Conservation (phyloP, 2,797 vertebrate species). For the Falco columbarius region DNA sequence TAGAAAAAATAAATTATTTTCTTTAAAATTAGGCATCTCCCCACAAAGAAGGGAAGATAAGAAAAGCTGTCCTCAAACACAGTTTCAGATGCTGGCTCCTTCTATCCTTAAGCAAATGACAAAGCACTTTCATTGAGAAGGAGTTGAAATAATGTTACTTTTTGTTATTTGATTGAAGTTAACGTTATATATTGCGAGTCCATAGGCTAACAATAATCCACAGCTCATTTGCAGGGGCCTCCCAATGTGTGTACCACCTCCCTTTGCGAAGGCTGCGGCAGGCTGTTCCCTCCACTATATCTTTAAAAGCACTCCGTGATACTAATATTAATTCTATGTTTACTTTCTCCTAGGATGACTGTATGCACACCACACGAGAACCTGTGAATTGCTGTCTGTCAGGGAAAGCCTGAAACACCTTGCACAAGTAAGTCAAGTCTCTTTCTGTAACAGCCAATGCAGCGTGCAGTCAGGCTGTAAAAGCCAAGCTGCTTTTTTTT, state of each 20-base stretch:
- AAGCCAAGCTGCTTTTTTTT: not conserved
- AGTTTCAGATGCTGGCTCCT: not conserved
- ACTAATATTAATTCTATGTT: not conserved
- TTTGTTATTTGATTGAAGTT: not conserved
- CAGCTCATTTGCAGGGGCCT: not conserved
- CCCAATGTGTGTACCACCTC: not conserved
- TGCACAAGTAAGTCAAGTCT: accelerated
- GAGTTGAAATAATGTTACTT: not conserved
- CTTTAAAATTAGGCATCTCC: not conserved
- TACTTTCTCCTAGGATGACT: not conserved
- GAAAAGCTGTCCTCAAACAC: not conserved
- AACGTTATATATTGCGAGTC: no score
- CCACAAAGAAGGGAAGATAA: not conserved
- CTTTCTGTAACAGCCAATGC: not conserved
- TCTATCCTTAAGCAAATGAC: not conserved
- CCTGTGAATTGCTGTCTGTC: not conserved
- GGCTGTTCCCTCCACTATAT: not conserved
- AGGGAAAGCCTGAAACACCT: not conserved
- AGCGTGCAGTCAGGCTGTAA: not conserved
- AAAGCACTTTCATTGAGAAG: not conserved
- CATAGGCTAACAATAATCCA: not conserved
- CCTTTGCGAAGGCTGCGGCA: not conserved
- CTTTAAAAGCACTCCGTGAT: not conserved
- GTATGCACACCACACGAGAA: not conserved
- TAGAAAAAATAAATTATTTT: not conserved